Evolutionary conservation across 2,888 invertebrate species (phyloP).

Genomic region (Hyalella azteca): DNA sequence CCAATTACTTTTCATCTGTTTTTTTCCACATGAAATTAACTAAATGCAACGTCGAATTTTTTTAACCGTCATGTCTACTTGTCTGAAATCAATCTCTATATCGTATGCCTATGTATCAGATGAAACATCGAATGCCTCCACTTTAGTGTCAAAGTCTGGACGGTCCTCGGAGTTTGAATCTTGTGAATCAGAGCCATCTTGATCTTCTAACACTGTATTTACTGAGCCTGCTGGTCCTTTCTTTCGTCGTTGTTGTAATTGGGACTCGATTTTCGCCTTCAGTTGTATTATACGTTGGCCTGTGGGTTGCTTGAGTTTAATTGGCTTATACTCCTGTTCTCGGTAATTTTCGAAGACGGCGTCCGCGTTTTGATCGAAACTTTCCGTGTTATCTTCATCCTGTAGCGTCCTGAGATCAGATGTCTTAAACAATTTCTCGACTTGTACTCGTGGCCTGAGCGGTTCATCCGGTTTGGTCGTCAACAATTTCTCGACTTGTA

Average conservation of each 20-base stretch:
- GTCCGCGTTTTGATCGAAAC: background rate
- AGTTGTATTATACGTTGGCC: constrained; percentile 49
- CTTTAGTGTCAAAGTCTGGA: background rate
- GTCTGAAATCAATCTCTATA: no score
- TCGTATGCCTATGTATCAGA: background rate
- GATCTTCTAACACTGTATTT: constrained; percentile 31
- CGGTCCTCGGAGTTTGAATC: background rate
- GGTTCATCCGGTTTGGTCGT: background rate
- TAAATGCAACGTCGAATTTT: no score
- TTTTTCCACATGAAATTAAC: no score
- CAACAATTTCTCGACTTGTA: background rate
- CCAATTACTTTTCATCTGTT: no score
- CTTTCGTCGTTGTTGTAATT: constrained; percentile 44
- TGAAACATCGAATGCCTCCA: background rate
- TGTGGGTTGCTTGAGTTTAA: constrained; percentile 52
- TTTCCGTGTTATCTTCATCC: background rate
- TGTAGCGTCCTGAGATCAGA: no score
- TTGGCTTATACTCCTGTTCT: constrained; percentile 33
- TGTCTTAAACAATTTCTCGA: background rate
- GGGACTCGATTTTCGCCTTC: constrained; percentile 47
- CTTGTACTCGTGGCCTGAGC: background rate
- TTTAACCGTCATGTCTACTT: no score
- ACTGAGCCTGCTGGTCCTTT: constrained; percentile 47
- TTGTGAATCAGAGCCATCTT: background rate
- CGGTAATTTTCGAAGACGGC: background rate